A percentile compares a stretch with the other conserved stretches of the same genome.
phyloP scores from a whole-genome alignment of 2,113 vertebrate species.

The Crotalus tigris region DNA sequence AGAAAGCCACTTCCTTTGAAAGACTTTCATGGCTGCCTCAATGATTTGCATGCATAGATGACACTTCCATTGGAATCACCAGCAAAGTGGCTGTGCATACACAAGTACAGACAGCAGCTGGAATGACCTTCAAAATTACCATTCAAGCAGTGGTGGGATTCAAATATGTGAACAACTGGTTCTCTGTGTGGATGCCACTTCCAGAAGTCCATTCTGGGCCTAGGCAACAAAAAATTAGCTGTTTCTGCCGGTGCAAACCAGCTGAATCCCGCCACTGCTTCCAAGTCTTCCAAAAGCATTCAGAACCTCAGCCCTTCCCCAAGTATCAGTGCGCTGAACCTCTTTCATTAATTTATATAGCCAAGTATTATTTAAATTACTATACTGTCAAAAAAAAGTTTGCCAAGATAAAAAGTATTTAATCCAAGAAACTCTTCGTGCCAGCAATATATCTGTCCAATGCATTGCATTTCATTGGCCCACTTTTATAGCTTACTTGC shows the following conservation, averaged over 20 bases:
- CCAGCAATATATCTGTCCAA: not conserved
- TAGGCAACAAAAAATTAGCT: no score
- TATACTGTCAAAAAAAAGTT: not conserved
- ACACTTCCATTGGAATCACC: not conserved
- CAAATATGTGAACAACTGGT: no score
- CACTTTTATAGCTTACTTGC: not conserved
- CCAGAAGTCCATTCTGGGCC: no score
- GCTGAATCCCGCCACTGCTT: no score
- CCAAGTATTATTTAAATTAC: not conserved
- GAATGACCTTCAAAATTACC: not conserved
- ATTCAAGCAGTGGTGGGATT: not conserved
- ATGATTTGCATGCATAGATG: not conserved
- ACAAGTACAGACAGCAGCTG: not conserved
- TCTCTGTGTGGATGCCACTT: no score
- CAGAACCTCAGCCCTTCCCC: not conserved
- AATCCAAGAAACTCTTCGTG: not conserved
- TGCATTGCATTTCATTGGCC: not conserved
- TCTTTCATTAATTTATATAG: not conserved
- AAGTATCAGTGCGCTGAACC: not conserved
- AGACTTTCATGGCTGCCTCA: not conserved
- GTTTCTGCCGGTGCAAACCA: no score
- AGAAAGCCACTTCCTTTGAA: not conserved
- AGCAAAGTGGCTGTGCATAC: not conserved
- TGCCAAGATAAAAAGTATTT: not conserved
- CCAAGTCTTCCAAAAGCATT: not conserved